Evolutionary conservation across 2,113 vertebrate genomes (phyloP).

Genomic region (Hyperoodon ampullatus): DNA sequence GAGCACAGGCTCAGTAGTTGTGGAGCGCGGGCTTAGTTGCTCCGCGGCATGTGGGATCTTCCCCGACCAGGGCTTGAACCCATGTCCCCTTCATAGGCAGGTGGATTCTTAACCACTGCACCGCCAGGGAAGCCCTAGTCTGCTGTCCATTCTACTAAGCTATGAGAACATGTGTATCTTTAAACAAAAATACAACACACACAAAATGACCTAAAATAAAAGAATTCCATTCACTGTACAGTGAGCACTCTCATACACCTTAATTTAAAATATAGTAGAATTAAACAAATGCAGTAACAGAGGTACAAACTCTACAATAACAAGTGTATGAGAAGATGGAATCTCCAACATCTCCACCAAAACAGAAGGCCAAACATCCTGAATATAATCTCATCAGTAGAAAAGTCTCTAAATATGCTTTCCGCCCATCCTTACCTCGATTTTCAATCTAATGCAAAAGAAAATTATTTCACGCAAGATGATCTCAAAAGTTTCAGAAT

Average conservation of each 20-base stretch:
- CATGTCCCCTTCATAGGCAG: no score
- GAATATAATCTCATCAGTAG: neutral
- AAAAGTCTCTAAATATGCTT: neutral
- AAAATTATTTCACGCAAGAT: conserved; percentile 46
- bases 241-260: neutral
- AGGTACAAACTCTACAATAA: conserved; percentile 12
- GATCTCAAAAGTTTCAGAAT: conserved; percentile 48
- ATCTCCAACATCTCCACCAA: conserved; percentile 1
- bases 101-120: no score
- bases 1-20: no score
- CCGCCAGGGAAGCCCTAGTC: neutral
- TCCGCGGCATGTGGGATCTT: no score
- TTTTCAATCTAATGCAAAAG: conserved; percentile 6
- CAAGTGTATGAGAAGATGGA: neutral
- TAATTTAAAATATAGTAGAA: neutral
- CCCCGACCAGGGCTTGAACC: no score
- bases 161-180: neutral
- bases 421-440: neutral
- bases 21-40: no score
- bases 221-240: neutral
- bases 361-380: conserved; percentile 2
- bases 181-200: conserved; percentile 20
- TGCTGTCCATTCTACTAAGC: neutral
- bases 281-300: neutral
- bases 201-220: neutral